Percentiles rank a stretch among this genome's conserved stretches.
Conservation (phyloP, 2,888 invertebrate species). For the Athalia cordata region DNA sequence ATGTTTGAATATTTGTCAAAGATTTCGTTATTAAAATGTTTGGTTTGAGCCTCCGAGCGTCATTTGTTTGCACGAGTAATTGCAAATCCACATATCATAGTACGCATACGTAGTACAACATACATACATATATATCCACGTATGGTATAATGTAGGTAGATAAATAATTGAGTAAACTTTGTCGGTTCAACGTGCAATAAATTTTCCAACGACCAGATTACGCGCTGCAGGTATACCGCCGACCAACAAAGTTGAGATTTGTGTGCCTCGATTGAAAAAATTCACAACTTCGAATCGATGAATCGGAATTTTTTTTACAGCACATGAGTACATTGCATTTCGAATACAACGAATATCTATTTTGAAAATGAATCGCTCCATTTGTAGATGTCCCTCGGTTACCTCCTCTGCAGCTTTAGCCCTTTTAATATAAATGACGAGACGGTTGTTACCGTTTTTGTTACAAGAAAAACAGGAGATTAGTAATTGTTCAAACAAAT, state of each 20-base stretch:
- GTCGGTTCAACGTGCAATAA: constrained; percentile 27
- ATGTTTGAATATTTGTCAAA: neutral
- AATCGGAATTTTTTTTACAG: neutral
- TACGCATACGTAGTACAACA: no score
- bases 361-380: no score
- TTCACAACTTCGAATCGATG: constrained; percentile 31
- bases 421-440: no score
- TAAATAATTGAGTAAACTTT: constrained; percentile 32
- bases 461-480: no score
- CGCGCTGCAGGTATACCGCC: neutral
- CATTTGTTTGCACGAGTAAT: constrained; percentile 28
- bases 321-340: no score
- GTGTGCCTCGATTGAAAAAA: constrained; percentile 7
- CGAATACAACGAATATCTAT: no score
- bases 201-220: neutral
- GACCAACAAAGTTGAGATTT: constrained; percentile 7
- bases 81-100: neutral
- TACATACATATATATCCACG: no score
- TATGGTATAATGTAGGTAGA: neutral
- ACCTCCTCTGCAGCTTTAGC: no score
- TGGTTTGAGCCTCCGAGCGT: neutral
- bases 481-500: no score
- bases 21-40: neutral
- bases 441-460: no score
- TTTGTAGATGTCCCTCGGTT: no score